Conservation (phyloP, 2,888 invertebrate species). For the Acleris emargana region DNA sequence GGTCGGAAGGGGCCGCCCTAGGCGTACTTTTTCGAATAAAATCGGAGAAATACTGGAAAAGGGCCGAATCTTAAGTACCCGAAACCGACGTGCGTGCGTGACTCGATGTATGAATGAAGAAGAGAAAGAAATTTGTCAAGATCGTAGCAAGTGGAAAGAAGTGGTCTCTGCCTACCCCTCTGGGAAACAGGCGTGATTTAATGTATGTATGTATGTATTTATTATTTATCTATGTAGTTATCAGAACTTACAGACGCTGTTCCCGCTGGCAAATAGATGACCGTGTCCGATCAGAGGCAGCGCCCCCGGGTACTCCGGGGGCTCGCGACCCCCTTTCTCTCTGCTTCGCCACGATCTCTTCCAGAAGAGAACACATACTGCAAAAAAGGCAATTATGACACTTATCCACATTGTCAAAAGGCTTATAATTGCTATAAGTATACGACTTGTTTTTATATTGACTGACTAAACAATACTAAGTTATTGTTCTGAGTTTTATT, state of each 20-base stretch:
- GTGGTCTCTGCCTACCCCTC: too few relatives aligned
- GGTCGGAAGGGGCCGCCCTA: too few relatives aligned
- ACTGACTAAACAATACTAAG: background rate
- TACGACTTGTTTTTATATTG: background rate
- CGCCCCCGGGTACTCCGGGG: constrained; percentile 46
- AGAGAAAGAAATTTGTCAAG: too few relatives aligned
- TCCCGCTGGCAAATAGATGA: constrained; percentile 47
- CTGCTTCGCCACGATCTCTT: background rate
- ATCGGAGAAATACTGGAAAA: too few relatives aligned
- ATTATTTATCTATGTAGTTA: background rate
- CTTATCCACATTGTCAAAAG: constrained; percentile 8
- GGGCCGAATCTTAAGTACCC: too few relatives aligned
- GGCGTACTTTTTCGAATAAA: too few relatives aligned
- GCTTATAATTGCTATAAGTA: background rate
- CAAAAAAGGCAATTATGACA: background rate
- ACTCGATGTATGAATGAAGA: too few relatives aligned
- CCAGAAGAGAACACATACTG: background rate
- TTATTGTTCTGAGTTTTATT: too few relatives aligned
- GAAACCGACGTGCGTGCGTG: too few relatives aligned
- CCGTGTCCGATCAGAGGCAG: constrained; percentile 53
- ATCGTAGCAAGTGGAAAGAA: too few relatives aligned
- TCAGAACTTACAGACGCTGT: constrained; percentile 46
- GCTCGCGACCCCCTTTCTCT: background rate
- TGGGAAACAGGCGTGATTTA: too few relatives aligned
- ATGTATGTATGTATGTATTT: too few relatives aligned